Percentiles rank a stretch among this genome's conserved stretches.
phyloP scores from a whole-genome alignment of 1,140 invertebrate species.

The Brachionus angularis region DNA sequence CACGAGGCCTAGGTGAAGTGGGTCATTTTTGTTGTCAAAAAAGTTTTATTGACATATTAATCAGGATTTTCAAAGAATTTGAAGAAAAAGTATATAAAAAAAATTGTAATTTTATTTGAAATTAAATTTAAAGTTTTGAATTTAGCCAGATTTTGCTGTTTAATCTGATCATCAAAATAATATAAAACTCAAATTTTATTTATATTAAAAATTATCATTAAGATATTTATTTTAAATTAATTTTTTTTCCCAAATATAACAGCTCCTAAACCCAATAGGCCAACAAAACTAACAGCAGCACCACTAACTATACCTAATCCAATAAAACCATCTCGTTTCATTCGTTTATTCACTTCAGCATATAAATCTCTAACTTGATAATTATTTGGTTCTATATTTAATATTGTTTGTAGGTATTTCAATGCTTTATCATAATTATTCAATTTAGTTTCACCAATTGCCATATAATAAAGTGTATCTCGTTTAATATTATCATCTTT shows the following conservation, averaged over 20 bases:
- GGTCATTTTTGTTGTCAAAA: too few relatives aligned
- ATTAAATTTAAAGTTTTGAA: too few relatives aligned
- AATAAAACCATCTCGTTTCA: constrained; percentile 40
- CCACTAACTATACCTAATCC: constrained; percentile 35
- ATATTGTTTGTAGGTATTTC: constrained; percentile 34
- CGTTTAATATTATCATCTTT: constrained; percentile 40
- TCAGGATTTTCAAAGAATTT: too few relatives aligned
- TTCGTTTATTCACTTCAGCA: constrained; percentile 21
- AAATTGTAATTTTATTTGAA: too few relatives aligned
- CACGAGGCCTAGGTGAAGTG: too few relatives aligned
- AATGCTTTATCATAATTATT: constrained; percentile 34
- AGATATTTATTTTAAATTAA: not conserved
- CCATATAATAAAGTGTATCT: constrained; percentile 42
- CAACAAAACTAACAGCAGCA: constrained; percentile 31
- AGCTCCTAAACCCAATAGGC: constrained; percentile 13
- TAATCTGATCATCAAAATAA: too few relatives aligned
- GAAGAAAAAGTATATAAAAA: too few relatives aligned
- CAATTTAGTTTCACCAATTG: constrained; percentile 35
- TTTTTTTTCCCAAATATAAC: constrained; percentile 14
- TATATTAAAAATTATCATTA: too few relatives aligned
- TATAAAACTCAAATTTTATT: too few relatives aligned
- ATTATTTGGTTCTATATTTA: constrained; percentile 25
- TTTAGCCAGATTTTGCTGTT: too few relatives aligned
- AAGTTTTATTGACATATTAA: too few relatives aligned
- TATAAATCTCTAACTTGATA: constrained; percentile 28